These are phyloP conservation scores for Notiomystis cincta DNA, from an alignment of 2,113 vertebrate genomes.

Conservation along the genomic window DNA sequence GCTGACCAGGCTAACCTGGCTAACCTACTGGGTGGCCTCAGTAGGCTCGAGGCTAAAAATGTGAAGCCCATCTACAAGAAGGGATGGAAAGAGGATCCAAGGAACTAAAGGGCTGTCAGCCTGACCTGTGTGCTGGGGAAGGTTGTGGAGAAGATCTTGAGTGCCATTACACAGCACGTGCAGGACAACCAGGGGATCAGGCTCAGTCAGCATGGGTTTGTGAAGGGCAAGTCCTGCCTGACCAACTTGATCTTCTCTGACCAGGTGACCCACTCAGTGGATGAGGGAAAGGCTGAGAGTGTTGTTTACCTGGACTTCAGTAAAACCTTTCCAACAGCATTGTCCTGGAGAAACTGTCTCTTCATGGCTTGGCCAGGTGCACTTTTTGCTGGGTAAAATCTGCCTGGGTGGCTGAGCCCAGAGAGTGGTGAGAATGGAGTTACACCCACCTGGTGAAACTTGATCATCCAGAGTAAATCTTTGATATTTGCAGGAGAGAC, in stretches of 20 bases:
- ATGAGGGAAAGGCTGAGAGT: not conserved
- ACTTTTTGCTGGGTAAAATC: not conserved
- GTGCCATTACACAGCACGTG: not conserved
- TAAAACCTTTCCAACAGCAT: not conserved
- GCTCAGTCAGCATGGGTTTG: not conserved
- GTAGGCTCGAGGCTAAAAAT: not conserved
- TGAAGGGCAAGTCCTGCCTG: not conserved
- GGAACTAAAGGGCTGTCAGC: not conserved
- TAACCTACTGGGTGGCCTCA: no score
- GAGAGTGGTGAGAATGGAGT: not conserved
- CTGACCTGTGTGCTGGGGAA: not conserved
- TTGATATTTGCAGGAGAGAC: not conserved
- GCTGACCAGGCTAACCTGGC: no score
- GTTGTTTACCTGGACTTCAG: not conserved
- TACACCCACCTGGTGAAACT: not conserved
- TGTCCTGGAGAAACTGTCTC: not conserved
- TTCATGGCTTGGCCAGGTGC: not conserved
- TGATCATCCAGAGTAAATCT: not conserved
- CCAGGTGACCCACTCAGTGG: not conserved
- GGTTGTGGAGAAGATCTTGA: not conserved
- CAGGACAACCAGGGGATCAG: not conserved
- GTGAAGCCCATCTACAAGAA: no score
- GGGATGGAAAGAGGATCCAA: not conserved
- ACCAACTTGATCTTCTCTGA: not conserved
- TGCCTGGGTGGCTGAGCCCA: not conserved